These are phyloP conservation scores for Microcebus lehilahytsara DNA, from an alignment of 2,113 vertebrate species.

Conservation along the genomic window DNA sequence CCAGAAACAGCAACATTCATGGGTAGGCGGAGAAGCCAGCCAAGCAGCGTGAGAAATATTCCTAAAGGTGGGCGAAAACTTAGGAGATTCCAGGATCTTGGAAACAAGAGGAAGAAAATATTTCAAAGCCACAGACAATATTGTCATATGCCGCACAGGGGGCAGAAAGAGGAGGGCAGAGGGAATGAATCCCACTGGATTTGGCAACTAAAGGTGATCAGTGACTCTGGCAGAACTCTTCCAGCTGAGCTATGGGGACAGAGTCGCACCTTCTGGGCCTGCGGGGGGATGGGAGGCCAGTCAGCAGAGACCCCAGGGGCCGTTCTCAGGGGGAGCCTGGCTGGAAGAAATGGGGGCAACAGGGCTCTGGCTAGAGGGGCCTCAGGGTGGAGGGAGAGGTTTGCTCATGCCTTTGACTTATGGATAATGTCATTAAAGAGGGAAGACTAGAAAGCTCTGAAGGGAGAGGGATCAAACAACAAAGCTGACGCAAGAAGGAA, in stretches of 20 bases:
- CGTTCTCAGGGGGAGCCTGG: background rate
- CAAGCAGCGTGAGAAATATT: background rate
- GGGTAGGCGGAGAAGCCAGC: background rate
- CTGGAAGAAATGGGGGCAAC: background rate
- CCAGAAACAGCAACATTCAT: background rate
- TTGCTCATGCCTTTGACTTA: background rate
- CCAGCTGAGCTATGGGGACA: background rate
- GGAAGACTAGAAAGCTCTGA: background rate
- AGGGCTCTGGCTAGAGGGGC: background rate
- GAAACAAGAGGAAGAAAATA: background rate
- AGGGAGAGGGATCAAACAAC: background rate
- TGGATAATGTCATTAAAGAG: background rate
- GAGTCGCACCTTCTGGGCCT: background rate
- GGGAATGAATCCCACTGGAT: background rate
- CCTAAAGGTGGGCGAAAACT: background rate
- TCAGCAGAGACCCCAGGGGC: background rate
- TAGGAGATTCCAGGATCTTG: background rate
- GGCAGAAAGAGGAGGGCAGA: background rate
- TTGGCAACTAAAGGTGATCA: background rate
- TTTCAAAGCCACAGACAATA: background rate
- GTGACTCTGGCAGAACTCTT: background rate
- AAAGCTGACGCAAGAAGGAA: background rate
- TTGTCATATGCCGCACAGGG: background rate
- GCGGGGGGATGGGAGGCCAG: background rate
- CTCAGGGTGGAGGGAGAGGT: background rate